Percentiles rank a stretch among this genome's conserved stretches.
phyloP scores from a whole-genome alignment of 2,113 vertebrate species.

The Bubo scandiacus region DNA sequence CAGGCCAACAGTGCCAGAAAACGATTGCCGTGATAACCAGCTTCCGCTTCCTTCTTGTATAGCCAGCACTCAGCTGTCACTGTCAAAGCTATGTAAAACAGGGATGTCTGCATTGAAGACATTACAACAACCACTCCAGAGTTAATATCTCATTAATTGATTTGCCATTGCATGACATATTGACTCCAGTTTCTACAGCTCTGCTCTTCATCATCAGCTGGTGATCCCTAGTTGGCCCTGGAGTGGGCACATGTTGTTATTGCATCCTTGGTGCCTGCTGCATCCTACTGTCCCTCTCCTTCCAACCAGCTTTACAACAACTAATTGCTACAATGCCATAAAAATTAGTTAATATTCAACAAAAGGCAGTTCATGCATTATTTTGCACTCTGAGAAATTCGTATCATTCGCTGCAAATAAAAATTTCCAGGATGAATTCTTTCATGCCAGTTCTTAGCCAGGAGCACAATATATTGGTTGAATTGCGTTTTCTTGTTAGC shows the following conservation, averaged over 20 bases:
- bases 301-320: background rate
- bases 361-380: background rate
- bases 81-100: background rate
- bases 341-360: background rate
- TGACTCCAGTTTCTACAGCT: background rate
- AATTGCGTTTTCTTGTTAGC: conserved; percentile 25
- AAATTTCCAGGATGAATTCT: background rate
- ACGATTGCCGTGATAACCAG: background rate
- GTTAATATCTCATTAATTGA: background rate
- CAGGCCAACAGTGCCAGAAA: background rate
- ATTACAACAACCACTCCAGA: background rate
- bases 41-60: background rate
- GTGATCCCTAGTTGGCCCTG: background rate
- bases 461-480: background rate
- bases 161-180: background rate
- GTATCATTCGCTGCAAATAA: background rate
- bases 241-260: background rate
- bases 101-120: background rate
- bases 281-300: background rate
- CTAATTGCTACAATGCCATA: background rate
- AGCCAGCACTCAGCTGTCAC: background rate
- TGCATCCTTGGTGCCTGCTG: background rate
- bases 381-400: conserved; percentile 4
- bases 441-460: background rate
- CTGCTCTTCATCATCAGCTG: background rate